phyloP scores from a whole-genome alignment of 2,113 vertebrate genomes.

The Megaceryle torquata region DNA sequence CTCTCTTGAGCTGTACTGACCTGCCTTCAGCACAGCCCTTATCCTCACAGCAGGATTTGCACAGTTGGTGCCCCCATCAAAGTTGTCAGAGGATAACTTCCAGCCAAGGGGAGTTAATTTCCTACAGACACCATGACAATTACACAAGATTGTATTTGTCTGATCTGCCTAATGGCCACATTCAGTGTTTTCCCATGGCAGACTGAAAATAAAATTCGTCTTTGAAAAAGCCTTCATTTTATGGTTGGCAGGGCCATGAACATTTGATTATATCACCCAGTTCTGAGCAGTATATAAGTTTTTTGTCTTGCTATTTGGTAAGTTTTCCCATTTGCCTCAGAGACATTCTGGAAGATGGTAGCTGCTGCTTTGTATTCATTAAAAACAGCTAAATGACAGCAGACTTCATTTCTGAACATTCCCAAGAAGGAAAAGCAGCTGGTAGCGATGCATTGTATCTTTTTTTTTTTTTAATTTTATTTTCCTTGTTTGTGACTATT shows the following conservation, averaged over 20 bases:
- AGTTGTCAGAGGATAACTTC: slow-evolving; percentile 10
- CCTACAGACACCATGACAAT: background rate
- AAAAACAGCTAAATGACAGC: background rate
- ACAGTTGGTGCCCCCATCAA: background rate
- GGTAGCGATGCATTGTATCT: background rate
- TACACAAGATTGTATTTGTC: background rate
- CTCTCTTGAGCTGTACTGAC: background rate
- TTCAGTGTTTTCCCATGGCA: background rate
- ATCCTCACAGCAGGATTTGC: background rate
- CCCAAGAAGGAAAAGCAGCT: background rate
- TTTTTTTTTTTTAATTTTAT: too few species aligned
- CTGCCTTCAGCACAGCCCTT: slow-evolving; percentile 11
- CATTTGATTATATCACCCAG: background rate
- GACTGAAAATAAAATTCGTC: background rate
- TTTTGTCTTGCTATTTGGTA: background rate
- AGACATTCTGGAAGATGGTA: background rate
- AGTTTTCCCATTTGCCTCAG: background rate
- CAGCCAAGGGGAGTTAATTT: background rate
- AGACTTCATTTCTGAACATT: background rate
- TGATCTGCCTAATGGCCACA: background rate
- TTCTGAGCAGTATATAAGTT: background rate
- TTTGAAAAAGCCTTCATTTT: slow-evolving; percentile 19
- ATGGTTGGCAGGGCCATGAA: background rate
- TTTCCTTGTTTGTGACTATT: background rate
- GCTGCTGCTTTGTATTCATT: background rate